phyloP scores from a whole-genome alignment of 2,888 invertebrate genomes.

The Tenodera sinensis region DNA sequence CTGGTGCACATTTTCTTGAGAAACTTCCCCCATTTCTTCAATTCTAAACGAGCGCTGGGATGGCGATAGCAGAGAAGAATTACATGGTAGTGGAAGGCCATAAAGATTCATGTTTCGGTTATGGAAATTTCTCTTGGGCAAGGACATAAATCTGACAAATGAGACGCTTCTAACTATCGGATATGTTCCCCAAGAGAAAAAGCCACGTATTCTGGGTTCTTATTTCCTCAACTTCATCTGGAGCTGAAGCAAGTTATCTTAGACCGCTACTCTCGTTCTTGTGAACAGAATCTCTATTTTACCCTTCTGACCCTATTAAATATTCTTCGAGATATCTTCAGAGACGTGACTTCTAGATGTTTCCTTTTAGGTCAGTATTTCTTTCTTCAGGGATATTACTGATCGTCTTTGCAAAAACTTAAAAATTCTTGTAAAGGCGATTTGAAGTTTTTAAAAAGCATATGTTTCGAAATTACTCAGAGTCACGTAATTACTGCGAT shows the following conservation, averaged over 20 bases:
- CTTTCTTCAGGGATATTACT: too few relatives aligned
- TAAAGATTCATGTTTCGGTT: neutral
- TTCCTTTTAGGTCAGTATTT: neutral
- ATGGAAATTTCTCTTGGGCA: neutral
- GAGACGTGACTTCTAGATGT: neutral
- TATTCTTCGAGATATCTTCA: neutral
- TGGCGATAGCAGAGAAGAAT: neutral
- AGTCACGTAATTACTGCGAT: too few relatives aligned
- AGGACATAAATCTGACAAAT: neutral
- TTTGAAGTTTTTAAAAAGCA: too few relatives aligned
- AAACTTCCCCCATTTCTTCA: neutral
- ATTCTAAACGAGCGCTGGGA: neutral
- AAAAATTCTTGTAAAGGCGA: too few relatives aligned
- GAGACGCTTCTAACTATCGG: neutral
- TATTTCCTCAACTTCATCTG: neutral
- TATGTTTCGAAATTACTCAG: too few relatives aligned
- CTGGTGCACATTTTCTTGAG: neutral
- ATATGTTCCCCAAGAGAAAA: neutral
- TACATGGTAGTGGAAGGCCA: neutral
- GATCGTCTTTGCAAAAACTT: too few relatives aligned
- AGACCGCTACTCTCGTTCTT: neutral
- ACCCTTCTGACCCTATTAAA: neutral
- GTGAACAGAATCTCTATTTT: neutral
- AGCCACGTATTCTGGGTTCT: neutral
- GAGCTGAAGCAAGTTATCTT: neutral